These are phyloP conservation scores for Linyphia triangularis DNA, from an alignment of 2,888 invertebrate species.

Conservation along the genomic window DNA sequence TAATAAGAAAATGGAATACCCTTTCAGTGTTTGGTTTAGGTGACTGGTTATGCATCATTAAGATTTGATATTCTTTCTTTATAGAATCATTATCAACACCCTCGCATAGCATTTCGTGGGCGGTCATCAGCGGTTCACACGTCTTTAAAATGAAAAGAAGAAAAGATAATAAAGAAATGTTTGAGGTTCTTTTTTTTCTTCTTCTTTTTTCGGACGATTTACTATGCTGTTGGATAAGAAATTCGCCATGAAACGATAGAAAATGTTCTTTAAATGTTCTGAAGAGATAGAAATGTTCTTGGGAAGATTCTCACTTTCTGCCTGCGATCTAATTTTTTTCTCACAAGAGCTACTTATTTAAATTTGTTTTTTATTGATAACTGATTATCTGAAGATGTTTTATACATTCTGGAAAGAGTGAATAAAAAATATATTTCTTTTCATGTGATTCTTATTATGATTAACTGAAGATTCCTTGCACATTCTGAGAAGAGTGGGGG, in stretches of 20 bases:
- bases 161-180: not conserved
- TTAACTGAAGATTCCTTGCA: not conserved
- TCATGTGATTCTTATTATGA: too few species aligned
- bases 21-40: slow-evolving; percentile 1
- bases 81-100: slow-evolving; percentile 40
- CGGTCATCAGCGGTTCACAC: slow-evolving; percentile 11
- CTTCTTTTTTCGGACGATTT: not conserved
- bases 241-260: slow-evolving; percentile 14
- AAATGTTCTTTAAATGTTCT: slow-evolving; percentile 52
- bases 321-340: not conserved
- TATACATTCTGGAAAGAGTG: too few species aligned
- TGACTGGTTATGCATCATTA: slow-evolving; percentile 39
- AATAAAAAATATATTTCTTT: too few species aligned
- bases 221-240: not conserved
- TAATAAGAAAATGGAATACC: slow-evolving; percentile 24
- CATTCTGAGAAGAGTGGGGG: not conserved
- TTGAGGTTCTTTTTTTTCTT: not conserved
- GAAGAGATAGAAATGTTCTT: slow-evolving; percentile 14
- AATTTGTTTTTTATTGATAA: not conserved
- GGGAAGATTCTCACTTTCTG: slow-evolving; percentile 58
- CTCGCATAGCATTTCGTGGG: slow-evolving; percentile 5
- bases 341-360: slow-evolving; percentile 32
- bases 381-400: too few species aligned
- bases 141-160: not conserved
- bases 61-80: not conserved